phyloP scores from a whole-genome alignment of 2,888 invertebrate genomes.

The Heliconius aoede region DNA sequence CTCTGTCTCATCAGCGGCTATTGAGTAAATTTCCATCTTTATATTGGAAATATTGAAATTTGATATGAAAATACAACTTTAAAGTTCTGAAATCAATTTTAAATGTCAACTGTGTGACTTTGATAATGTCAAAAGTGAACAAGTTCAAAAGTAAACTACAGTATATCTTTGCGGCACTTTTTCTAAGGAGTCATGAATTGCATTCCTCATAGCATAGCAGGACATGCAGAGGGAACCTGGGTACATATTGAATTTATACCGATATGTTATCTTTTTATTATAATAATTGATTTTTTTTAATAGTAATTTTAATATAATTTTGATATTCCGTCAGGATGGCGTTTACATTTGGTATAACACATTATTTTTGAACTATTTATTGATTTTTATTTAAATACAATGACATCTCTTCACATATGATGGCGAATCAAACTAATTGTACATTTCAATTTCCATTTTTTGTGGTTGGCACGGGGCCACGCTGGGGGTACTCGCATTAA shows the following conservation, averaged over 20 bases:
- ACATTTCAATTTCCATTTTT: constrained; percentile 79
- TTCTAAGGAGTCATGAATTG: too few relatives aligned
- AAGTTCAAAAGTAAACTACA: too few relatives aligned
- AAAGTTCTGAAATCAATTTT: neutral
- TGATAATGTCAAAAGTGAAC: too few relatives aligned
- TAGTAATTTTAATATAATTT: too few relatives aligned
- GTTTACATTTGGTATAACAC: too few relatives aligned
- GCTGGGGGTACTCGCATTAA: constrained; percentile 69
- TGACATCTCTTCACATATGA: constrained; percentile 39
- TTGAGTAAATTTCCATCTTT: constrained; percentile 57
- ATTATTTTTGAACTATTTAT: neutral
- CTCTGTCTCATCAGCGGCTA: constrained; percentile 72
- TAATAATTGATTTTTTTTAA: too few relatives aligned
- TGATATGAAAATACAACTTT: neutral
- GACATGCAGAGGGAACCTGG: too few relatives aligned
- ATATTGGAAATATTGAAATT: constrained; percentile 21
- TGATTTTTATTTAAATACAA: constrained; percentile 5
- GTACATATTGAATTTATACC: too few relatives aligned
- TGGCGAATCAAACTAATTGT: constrained; percentile 63
- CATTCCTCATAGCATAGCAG: too few relatives aligned
- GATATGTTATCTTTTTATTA: too few relatives aligned
- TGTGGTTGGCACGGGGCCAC: constrained; percentile 62
- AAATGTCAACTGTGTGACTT: neutral
- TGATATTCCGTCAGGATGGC: too few relatives aligned
- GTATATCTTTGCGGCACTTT: too few relatives aligned